Evolutionary conservation across 2,797 vertebrate genomes (phyloP).

Genomic region (Gymnopithys bicolor): DNA sequence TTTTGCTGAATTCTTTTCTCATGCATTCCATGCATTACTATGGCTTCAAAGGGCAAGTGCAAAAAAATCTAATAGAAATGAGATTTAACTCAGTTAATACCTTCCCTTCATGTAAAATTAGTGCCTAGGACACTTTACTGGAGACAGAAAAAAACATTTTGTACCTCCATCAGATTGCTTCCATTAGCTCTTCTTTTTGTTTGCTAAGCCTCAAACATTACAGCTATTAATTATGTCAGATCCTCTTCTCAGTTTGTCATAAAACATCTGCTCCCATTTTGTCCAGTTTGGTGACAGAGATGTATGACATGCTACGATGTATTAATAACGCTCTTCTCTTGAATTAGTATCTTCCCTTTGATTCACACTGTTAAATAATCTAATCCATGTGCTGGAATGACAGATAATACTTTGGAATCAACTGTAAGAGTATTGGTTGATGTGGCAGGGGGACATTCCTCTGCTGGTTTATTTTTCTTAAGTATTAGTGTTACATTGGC

Average conservation of each 20-base stretch:
- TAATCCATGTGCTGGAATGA: constrained; percentile 58
- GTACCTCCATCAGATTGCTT: constrained; percentile 31
- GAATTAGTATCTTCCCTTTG: constrained; percentile 62
- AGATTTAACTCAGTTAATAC: not conserved
- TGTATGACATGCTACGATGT: constrained; percentile 49
- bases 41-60: constrained; percentile 4
- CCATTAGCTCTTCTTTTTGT: not conserved
- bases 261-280: constrained; percentile 74
- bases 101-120: constrained; percentile 4
- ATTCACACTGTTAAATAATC: constrained; percentile 72
- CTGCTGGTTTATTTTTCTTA: constrained; percentile 74
- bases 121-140: not conserved
- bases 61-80: not conserved
- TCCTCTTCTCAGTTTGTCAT: constrained; percentile 57
- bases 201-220: constrained; percentile 33
- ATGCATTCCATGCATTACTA: constrained; percentile 4
- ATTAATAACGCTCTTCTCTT: constrained; percentile 67
- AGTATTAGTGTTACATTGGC: constrained; percentile 48
- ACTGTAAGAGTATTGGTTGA: constrained; percentile 46
- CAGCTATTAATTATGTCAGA: constrained; percentile 62
- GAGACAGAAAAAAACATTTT: constrained; percentile 33
- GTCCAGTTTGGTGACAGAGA: constrained; percentile 68
- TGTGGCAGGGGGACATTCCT: constrained; percentile 55
- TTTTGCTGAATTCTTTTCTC: constrained; percentile 40
- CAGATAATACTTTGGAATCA: constrained; percentile 51